Conservation (phyloP, 2,888 invertebrate species). For the Peribatodes rhomboidaria region DNA sequence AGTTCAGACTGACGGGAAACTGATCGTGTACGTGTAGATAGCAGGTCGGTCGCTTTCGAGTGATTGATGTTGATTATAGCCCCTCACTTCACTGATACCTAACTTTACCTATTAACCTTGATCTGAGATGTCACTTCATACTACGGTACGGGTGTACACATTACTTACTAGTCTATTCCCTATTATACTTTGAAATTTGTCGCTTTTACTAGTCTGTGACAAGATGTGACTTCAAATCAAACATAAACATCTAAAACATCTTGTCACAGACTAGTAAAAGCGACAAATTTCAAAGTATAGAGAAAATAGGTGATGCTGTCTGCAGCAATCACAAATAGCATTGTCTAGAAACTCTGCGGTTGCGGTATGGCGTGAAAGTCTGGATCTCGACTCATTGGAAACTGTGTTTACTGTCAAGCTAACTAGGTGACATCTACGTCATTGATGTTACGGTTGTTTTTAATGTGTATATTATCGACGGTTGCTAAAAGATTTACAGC, state of each 20-base stretch:
- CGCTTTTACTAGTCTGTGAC: not conserved
- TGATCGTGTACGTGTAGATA: no score
- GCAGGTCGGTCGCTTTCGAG: no score
- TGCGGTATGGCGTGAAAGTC: conserved; percentile 49
- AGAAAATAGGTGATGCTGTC: conserved; percentile 9
- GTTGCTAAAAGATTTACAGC: not conserved
- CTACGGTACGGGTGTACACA: no score
- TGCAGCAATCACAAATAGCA: conserved; percentile 38
- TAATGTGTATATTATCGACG: no score
- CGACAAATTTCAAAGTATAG: not conserved
- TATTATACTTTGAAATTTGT: not conserved
- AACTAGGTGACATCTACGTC: conserved; percentile 1
- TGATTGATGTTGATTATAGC: not conserved
- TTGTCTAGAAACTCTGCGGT: conserved; percentile 51
- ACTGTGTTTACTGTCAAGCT: conserved; percentile 9
- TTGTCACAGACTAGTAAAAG: not conserved
- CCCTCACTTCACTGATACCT: no score
- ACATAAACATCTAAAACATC: no score
- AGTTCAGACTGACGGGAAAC: no score
- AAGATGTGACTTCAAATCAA: no score
- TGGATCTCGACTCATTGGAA: conserved; percentile 28
- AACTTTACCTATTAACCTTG: no score
- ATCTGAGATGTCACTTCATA: no score
- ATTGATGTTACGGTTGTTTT: not conserved
- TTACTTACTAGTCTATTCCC: no score